Evolutionary conservation across 1,140 invertebrate genomes (phyloP), one percentile per base, ranked within the genome.

Genomic region (Solenopsis invicta): DNA sequence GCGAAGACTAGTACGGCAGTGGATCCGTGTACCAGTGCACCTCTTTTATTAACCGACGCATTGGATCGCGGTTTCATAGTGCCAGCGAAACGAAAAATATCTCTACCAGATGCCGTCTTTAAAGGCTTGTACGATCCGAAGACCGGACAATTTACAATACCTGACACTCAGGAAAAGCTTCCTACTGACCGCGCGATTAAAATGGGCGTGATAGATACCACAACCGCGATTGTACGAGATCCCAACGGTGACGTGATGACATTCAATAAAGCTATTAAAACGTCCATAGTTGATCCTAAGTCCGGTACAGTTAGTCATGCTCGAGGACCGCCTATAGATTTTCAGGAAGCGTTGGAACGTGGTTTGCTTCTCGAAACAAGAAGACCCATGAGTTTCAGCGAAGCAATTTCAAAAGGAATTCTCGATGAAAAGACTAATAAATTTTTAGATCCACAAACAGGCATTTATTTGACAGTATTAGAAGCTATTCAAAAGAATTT

Each of bases 321-420:
- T 3, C 95, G 96, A 82, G 96, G 96, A 48, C 96, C 97, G 91
- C 96, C 96, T n/a, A 95, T 98, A 62, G 97, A 98, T 94, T 98
- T 99, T 89, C 96, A 97, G 62, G 97, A 98, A 96, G 98, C 98
- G 4, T 97, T 98, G 91, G 98, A 98, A 93, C 96, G 96, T 89
- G 98, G 98, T n/a, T 94, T 98, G 37, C 94, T 99, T 1, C 96
- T 98, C 62, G 97, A 99, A 96, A 97, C 97, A 3, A 96, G 97
- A 67, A 97, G 96, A 93, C 98, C 98, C 18, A 96, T 99, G 93
- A 97, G 98, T 21, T 95, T 99, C 2, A 97, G 97, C 87, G 98
- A 99, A 95, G 97, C 98, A 1, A 96, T 99, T 50, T 96, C 97
- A 59, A 98, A 98, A 93, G 97, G 97, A 64, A 96, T 99, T 21